Evolutionary conservation across 2,113 vertebrate genomes (phyloP).

Genomic region (Myanophis thanlyinensis): DNA sequence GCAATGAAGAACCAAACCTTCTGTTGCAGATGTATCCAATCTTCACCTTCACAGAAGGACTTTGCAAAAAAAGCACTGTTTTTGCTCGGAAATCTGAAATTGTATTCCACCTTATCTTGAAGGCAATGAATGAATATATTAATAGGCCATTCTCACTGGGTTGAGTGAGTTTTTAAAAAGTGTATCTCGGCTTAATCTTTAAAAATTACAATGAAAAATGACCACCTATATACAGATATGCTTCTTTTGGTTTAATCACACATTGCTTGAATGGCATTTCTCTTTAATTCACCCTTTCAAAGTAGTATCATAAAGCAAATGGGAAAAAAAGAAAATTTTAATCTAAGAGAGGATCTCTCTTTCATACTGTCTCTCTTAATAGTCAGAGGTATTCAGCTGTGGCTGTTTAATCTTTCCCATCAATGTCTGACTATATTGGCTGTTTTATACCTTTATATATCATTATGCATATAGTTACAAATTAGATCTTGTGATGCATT

Average conservation of each 20-base stretch:
- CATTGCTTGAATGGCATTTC: not conserved
- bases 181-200: not conserved
- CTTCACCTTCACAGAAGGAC: conserved; percentile 41
- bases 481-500: not conserved
- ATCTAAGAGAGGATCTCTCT: not conserved
- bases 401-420: not conserved
- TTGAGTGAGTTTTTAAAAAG: not conserved
- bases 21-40: conserved; percentile 62
- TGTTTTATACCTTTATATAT: not conserved
- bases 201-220: not conserved
- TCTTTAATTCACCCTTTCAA: not conserved
- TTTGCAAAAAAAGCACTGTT: conserved; percentile 46
- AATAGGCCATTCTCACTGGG: not conserved
- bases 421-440: not conserved
- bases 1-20: conserved; percentile 58
- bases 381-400: not conserved
- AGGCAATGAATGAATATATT: conserved; percentile 21
- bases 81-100: conserved; percentile 36
- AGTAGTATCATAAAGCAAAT: not conserved
- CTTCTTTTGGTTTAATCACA: not conserved
- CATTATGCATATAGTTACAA: not conserved
- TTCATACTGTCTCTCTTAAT: not conserved
- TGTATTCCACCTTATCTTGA: not conserved
- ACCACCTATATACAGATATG: not conserved
- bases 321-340: not conserved